Conservation (phyloP, 2,888 invertebrate genomes). For the Aromia moschata region DNA sequence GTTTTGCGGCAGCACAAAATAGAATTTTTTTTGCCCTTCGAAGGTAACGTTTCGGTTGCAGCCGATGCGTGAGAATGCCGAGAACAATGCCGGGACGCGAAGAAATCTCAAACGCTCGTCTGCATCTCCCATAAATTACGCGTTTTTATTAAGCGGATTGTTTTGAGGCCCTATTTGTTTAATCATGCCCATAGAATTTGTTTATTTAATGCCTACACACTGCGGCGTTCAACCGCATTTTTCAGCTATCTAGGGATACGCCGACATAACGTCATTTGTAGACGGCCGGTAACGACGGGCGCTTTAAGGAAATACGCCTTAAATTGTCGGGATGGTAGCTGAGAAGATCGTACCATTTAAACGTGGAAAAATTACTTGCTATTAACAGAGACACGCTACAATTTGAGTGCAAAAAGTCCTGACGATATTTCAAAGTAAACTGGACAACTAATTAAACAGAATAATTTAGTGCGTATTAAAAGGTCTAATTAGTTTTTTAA, state of each 20-base stretch:
- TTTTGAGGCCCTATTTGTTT: constrained; percentile 36
- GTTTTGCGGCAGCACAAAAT: constrained; percentile 29
- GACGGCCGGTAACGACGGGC: no score
- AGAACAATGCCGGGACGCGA: constrained; percentile 48
- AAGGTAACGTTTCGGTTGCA: constrained; percentile 24
- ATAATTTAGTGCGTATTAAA: no score
- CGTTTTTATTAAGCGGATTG: constrained; percentile 45
- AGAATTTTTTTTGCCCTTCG: constrained; percentile 28
- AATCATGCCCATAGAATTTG: constrained; percentile 29
- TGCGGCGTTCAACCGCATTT: constrained; percentile 12
- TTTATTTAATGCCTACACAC: constrained; percentile 16
- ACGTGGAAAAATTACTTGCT: no score
- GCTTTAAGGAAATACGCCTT: no score
- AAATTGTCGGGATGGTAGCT: no score
- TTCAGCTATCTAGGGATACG: constrained; percentile 17
- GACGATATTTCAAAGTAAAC: no score
- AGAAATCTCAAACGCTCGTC: constrained; percentile 52
- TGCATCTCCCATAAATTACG: constrained; percentile 53
- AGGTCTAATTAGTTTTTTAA: no score
- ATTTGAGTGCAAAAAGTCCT: no score
- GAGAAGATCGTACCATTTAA: no score
- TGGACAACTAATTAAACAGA: no score
- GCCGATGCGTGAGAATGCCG: constrained; percentile 49
- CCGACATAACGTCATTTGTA: constrained; percentile 15
- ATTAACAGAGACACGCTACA: no score